phyloP scores from a whole-genome alignment of 64 coral and sea anemone species.

The Catalaphyllia jardinei region DNA sequence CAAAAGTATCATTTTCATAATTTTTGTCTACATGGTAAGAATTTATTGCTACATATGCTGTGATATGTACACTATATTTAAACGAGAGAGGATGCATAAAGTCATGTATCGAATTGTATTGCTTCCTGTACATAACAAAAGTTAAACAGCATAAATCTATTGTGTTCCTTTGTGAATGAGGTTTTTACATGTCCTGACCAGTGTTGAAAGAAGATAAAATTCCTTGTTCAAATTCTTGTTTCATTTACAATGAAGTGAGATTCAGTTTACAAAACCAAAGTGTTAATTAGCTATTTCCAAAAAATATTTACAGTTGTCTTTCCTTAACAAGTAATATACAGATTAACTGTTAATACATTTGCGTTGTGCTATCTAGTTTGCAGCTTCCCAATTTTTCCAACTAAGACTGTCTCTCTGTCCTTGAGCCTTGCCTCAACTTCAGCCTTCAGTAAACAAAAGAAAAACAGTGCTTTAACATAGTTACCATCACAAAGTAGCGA shows the following conservation, averaged over 20 bases:
- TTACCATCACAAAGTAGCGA: no score
- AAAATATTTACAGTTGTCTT: neutral
- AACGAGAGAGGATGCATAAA: no score
- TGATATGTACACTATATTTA: no score
- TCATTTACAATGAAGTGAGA: neutral
- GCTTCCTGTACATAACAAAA: no score
- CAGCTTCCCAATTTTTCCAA: slow-evolving; percentile 59
- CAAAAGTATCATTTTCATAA: no score
- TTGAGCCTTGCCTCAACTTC: slow-evolving; percentile 81
- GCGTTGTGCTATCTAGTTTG: slow-evolving; percentile 21
- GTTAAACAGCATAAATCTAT: neutral
- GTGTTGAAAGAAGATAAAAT: no score
- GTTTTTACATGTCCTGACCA: no score
- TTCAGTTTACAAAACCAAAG: neutral
- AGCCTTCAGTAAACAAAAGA: slow-evolving; percentile 40
- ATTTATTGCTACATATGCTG: no score
- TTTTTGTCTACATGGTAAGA: no score
- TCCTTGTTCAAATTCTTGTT: no score
- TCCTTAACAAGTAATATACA: neutral
- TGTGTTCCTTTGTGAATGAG: neutral
- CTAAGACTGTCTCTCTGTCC: slow-evolving; percentile 72
- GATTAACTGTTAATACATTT: neutral
- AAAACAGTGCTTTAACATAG: neutral
- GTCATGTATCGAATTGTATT: no score
- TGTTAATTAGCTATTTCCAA: neutral